These are phyloP conservation scores for Melanchra persicariae DNA, from an alignment of 2,888 invertebrate genomes.

Conservation along the genomic window DNA sequence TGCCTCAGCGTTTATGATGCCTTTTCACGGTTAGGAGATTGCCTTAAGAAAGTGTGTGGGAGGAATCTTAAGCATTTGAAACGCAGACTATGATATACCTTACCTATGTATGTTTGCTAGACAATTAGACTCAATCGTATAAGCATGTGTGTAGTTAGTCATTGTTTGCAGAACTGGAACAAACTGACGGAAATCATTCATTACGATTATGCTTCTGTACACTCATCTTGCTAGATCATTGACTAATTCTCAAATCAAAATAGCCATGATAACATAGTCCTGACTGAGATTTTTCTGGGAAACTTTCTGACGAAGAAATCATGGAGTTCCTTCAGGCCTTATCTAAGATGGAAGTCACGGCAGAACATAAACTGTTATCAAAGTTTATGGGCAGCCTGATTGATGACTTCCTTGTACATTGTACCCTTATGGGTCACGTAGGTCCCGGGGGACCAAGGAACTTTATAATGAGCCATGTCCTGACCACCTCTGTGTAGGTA, in stretches of 20 bases:
- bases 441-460: conserved; percentile 10
- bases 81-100: background rate
- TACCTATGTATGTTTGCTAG: conserved; percentile 13
- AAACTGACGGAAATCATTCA: conserved; percentile 35
- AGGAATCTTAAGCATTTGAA: conserved; percentile 7
- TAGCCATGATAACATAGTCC: conserved; percentile 18
- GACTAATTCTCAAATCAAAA: conserved; percentile 35
- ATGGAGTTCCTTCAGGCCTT: conserved; percentile 28
- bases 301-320: background rate
- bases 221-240: conserved; percentile 22
- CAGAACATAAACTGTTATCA: conserved; percentile 52
- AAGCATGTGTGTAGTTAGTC: conserved; percentile 26
- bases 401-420: conserved; percentile 47
- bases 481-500: background rate
- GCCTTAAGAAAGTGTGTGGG: conserved; percentile 9
- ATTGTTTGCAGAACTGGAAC: conserved; percentile 36
- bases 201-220: conserved; percentile 22
- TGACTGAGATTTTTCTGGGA: background rate
- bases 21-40: conserved; percentile 26
- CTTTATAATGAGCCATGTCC: conserved; percentile 23
- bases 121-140: conserved; percentile 28
- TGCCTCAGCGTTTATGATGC: conserved; percentile 37
- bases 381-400: conserved; percentile 44
- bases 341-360: conserved; percentile 39
- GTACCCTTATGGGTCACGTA: conserved; percentile 25